A percentile compares a stretch with the other conserved stretches of the same genome.
These are phyloP conservation scores for Drosophila barbarae DNA, from an alignment of 2,888 invertebrate genomes.

Conservation along the genomic window DNA sequence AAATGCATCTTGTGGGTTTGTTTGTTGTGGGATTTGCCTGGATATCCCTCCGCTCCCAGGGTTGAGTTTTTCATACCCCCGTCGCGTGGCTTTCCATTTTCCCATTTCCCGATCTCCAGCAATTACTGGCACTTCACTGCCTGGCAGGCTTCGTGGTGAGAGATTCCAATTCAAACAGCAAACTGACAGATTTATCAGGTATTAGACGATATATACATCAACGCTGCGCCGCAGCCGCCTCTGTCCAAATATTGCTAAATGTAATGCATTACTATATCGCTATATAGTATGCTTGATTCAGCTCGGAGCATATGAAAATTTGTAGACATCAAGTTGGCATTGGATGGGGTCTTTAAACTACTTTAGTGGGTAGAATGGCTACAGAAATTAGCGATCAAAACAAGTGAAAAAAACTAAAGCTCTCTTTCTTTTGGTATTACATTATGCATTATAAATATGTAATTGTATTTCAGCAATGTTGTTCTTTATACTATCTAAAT, in stretches of 20 bases:
- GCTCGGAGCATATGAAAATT: constrained; percentile 23
- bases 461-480: no score
- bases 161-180: constrained; percentile 75
- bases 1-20: constrained; percentile 69
- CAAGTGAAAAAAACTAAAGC: neutral
- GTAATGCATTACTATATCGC: neutral
- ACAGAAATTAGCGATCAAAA: neutral
- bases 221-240: constrained; percentile 37
- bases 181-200: constrained; percentile 79
- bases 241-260: constrained; percentile 7
- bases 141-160: constrained; percentile 63
- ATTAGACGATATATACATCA: constrained; percentile 73
- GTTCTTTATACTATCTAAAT: no score
- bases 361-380: constrained; percentile 4
- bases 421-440: neutral
- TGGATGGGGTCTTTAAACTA: constrained; percentile 1
- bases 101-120: constrained; percentile 22
- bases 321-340: constrained; percentile 16
- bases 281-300: neutral
- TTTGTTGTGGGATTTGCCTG: constrained; percentile 43
- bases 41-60: constrained; percentile 17
- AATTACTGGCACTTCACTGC: constrained; percentile 43
- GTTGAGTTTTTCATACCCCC: constrained; percentile 46
- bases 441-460: neutral
- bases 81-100: constrained; percentile 17